Conservation (phyloP, 1,140 invertebrate species). For the Lepidostoma basale region DNA sequence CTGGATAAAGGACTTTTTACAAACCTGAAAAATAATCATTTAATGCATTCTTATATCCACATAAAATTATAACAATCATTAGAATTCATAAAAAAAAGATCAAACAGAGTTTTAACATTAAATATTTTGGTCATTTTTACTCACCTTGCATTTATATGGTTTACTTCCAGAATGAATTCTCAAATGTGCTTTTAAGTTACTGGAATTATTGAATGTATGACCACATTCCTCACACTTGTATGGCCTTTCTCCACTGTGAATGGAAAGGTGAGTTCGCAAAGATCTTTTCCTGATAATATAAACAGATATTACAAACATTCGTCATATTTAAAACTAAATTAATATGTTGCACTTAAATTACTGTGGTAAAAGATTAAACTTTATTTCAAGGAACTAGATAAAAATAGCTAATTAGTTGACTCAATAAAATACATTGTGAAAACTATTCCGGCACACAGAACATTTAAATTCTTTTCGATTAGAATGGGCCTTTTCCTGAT, state of each 20-base stretch:
- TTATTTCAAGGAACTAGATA: too few species aligned
- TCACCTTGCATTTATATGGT: slow-evolving; percentile 44
- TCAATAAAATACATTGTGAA: slow-evolving; percentile 40
- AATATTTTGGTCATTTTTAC: too few species aligned
- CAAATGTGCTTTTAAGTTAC: slow-evolving; percentile 38
- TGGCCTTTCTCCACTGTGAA: slow-evolving; percentile 68
- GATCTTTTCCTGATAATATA: slow-evolving; percentile 47
- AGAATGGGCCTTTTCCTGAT: slow-evolving; percentile 41
- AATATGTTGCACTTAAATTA: too few species aligned
- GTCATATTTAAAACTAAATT: too few species aligned
- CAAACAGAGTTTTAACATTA: too few species aligned
- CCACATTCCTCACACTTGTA: slow-evolving; percentile 65
- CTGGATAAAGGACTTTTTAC: slow-evolving; percentile 39
- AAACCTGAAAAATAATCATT: slow-evolving; percentile 36
- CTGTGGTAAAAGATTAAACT: too few species aligned
- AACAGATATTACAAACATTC: too few species aligned
- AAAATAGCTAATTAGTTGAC: too few species aligned
- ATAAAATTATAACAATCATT: too few species aligned
- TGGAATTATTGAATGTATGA: slow-evolving; percentile 45
- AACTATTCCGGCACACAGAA: slow-evolving; percentile 42
- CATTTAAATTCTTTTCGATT: slow-evolving; percentile 41
- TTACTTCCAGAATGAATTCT: slow-evolving; percentile 41
- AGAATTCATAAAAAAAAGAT: too few species aligned
- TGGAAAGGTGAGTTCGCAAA: slow-evolving; percentile 67
- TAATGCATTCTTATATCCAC: not conserved